phyloP scores from a whole-genome alignment of 2,113 vertebrate species.

The Copsychus sechellarum region DNA sequence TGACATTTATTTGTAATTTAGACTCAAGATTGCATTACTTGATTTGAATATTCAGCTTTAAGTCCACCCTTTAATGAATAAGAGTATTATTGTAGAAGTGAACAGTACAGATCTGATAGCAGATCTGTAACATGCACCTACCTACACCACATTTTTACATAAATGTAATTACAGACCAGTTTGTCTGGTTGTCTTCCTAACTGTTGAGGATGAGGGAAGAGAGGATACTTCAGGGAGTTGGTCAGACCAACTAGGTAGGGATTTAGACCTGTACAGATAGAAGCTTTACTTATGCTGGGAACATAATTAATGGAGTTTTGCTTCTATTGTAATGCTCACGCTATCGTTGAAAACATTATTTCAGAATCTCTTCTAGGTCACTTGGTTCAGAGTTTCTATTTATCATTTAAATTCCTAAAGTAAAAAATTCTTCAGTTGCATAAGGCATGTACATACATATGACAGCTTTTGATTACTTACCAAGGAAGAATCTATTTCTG shows the following conservation, averaged over 20 bases:
- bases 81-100: not conserved
- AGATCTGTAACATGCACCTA: not conserved
- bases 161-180: not conserved
- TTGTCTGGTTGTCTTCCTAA: not conserved
- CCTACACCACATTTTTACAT: not conserved
- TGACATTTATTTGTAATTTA: not conserved
- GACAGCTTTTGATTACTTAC: constrained; percentile 29
- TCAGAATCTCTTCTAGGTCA: constrained; percentile 13
- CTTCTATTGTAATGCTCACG: not conserved
- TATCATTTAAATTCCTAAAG: not conserved
- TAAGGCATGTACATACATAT: not conserved
- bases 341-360: not conserved
- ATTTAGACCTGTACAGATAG: not conserved
- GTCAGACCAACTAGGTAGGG: not conserved
- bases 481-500: constrained; percentile 35
- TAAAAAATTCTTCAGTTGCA: constrained; percentile 9
- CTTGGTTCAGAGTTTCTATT: constrained; percentile 31
- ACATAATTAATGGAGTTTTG: not conserved
- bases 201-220: not conserved
- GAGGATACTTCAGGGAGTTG: not conserved
- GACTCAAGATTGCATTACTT: not conserved
- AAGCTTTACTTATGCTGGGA: not conserved
- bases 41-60: not conserved
- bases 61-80: not conserved
- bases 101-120: not conserved